Evolutionary conservation across 2,113 vertebrate species (phyloP).

Genomic region (Oceanites oceanicus): DNA sequence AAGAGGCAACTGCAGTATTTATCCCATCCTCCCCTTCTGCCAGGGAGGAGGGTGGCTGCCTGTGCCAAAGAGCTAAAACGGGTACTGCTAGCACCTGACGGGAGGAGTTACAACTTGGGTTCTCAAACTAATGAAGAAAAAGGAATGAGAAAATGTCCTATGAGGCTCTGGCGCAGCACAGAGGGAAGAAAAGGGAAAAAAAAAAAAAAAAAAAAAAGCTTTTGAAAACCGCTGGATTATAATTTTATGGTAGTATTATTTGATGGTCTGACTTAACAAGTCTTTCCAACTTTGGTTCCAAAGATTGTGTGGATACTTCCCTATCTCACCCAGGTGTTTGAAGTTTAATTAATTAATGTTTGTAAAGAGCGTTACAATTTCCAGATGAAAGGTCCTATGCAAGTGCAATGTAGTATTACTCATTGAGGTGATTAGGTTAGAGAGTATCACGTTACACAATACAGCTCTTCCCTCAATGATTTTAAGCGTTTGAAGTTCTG

Average conservation of each 20-base stretch:
- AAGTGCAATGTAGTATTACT: conserved; percentile 67
- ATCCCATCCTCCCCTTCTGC: background rate
- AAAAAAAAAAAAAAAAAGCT: background rate
- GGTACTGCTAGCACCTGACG: background rate
- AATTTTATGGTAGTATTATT: conserved; percentile 56
- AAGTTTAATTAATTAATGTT: conserved; percentile 74
- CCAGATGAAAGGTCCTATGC: conserved; percentile 71
- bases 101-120: background rate
- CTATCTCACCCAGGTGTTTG: conserved; percentile 65
- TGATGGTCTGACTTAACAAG: conserved; percentile 61
- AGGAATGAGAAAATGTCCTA: background rate
- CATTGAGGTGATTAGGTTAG: conserved; percentile 65
- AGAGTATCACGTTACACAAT: conserved; percentile 74
- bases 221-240: conserved; percentile 52
- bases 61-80: background rate
- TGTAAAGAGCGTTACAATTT: conserved; percentile 67
- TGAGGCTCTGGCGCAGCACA: background rate
- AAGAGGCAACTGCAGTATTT: background rate
- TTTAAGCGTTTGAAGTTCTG: conserved; percentile 68
- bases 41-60: background rate
- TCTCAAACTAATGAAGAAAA: conserved; percentile 2
- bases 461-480: conserved; percentile 68
- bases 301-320: conserved; percentile 60
- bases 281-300: conserved; percentile 67
- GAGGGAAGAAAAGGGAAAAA: background rate